Evolutionary conservation across 1,140 invertebrate genomes (phyloP), one percentile per base, ranked within the genome.

Genomic region (Rhysida immarginata): DNA sequence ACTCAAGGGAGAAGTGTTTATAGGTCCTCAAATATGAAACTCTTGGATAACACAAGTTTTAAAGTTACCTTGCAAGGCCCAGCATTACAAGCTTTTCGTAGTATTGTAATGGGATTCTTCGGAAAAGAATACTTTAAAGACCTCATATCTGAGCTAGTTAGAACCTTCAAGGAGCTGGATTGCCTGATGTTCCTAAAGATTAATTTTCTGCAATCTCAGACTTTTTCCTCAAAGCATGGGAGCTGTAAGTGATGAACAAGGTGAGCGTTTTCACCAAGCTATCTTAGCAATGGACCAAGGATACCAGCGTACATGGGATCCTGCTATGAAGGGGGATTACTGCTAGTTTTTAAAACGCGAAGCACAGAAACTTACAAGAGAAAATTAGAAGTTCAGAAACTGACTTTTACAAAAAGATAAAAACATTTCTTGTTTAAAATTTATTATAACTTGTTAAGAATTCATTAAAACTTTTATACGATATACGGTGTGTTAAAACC

Each of bases 251-350:
- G 65, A 65, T 21, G 62, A 64, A 52, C 61, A 65, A 29, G 58
- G 59, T 27, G 65, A 70, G 52, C 52, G 60, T 26, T 68, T 73
- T 55, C 68, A 72, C 59, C 66, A 71, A 62, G 69, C 72, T 58
- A 53, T 24, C 8, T 59, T n/a, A 65, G 63, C 50, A 60, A 60
- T 50, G 63, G 61, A 26, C 52, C 42, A 50, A 60, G 59, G 59
- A 53, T 60, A 55, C 18, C 24, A 49, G 14, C 51, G 51, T 63
- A 58, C 59, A 53, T 60, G 49, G 57, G 54, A 35, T n/a, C n/a
- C n/a, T n/a, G n/a, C n/a, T n/a, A n/a, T n/a, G n/a, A n/a, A n/a
- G n/a, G n/a, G n/a, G n/a, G n/a, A n/a, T n/a, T n/a, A n/a, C n/a
- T n/a, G n/a, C n/a, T n/a, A n/a, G n/a, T n/a, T n/a, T n/a, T n/a